Evolutionary conservation across 2,113 vertebrate genomes (phyloP).

Genomic region (Rousettus leschenaultii): DNA sequence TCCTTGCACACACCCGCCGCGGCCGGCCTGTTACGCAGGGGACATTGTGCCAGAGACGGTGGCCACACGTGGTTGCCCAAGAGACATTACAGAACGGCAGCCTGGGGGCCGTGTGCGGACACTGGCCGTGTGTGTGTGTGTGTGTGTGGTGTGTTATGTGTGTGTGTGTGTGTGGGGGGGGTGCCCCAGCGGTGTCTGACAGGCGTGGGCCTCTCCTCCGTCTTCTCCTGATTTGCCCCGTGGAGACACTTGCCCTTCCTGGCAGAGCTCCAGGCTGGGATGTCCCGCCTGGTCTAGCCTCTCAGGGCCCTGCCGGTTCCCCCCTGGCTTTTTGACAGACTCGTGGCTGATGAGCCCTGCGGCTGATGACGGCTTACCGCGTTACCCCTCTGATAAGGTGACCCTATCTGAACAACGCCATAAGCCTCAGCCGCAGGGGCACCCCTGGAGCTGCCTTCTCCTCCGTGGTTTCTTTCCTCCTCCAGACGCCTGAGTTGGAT

Average conservation of each 20-base stretch:
- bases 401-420: neutral
- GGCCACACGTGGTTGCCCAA: slow-evolving; percentile 26
- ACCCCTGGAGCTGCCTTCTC: neutral
- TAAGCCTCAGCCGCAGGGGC: neutral
- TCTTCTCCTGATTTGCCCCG: neutral
- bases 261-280: neutral
- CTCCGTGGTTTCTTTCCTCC: neutral
- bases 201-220: neutral
- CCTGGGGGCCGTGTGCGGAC: neutral
- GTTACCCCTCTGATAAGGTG: neutral
- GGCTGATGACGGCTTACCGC: neutral
- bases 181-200: neutral
- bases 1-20: neutral
- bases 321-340: neutral
- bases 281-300: neutral
- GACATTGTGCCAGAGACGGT: slow-evolving; percentile 4
- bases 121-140: neutral
- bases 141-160: neutral
- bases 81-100: neutral
- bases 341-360: neutral
- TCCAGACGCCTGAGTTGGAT: neutral
- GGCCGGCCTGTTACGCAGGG: neutral
- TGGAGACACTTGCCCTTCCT: neutral
- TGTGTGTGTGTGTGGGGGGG: neutral
- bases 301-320: neutral